Conservation (phyloP, 2,888 invertebrate species). For the Apeira syringaria region DNA sequence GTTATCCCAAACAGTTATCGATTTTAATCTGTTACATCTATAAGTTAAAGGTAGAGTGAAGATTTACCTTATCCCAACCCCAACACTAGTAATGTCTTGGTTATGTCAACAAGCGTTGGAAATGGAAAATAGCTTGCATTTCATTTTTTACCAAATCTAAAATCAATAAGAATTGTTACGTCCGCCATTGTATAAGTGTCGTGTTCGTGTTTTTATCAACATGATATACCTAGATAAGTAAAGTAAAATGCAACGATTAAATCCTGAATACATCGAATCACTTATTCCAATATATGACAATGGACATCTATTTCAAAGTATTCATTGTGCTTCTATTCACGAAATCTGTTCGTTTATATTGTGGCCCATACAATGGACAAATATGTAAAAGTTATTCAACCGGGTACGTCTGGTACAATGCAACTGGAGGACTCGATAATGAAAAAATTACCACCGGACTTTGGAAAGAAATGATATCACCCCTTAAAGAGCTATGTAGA, state of each 20-base stretch:
- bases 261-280: conserved; percentile 55
- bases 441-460: conserved; percentile 92
- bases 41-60: no score
- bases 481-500: conserved; percentile 92
- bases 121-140: conserved; percentile 33
- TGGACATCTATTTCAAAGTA: conserved; percentile 59
- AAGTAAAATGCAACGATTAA: conserved; percentile 66
- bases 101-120: conserved; percentile 19
- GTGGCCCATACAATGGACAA: conserved; percentile 94
- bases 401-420: conserved; percentile 91
- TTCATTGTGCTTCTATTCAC: conserved; percentile 64
- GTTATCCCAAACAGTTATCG: no score
- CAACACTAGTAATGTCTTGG: no score
- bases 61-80: no score
- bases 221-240: conserved; percentile 43
- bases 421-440: conserved; percentile 90
- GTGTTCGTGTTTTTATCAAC: conserved; percentile 51
- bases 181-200: conserved; percentile 72
- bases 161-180: conserved; percentile 72
- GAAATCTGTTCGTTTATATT: conserved; percentile 87
- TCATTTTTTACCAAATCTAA: conserved; percentile 45
- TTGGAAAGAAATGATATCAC: conserved; percentile 93
- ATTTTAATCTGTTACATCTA: no score
- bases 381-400: conserved; percentile 88
- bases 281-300: conserved; percentile 55